phyloP scores from a whole-genome alignment of 2,113 vertebrate species.

The Pogona vitticeps region DNA sequence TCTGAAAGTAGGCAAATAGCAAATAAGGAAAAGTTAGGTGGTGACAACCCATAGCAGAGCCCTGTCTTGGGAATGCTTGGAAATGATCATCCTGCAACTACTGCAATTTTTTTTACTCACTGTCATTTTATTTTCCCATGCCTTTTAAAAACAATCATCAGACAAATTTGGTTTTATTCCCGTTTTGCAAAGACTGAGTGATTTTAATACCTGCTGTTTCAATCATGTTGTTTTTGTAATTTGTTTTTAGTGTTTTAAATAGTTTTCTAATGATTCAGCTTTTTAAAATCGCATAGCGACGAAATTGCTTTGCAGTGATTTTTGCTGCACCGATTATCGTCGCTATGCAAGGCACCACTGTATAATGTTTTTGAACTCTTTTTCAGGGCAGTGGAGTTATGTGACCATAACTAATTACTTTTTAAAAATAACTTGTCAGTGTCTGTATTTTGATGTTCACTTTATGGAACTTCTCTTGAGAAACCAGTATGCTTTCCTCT shows the following conservation, averaged over 20 bases:
- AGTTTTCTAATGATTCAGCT: neutral
- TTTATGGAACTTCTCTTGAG: neutral
- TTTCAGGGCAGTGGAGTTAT: neutral
- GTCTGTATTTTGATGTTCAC: neutral
- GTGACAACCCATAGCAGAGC: too few relatives aligned
- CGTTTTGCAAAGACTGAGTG: neutral
- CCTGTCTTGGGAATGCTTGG: too few relatives aligned
- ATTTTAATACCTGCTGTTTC: neutral
- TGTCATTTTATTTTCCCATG: neutral
- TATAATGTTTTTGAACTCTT: neutral
- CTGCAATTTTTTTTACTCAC: too few relatives aligned
- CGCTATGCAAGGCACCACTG: too few relatives aligned
- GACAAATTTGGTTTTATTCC: neutral
- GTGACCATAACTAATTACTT: neutral
- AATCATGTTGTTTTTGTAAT: neutral
- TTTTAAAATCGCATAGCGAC: too few relatives aligned
- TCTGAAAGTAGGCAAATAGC: too few relatives aligned
- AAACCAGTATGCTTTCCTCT: neutral
- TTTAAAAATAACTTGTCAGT: neutral
- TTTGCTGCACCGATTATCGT: too few relatives aligned
- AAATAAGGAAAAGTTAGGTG: too few relatives aligned
- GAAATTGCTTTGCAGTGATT: too few relatives aligned
- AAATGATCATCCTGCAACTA: too few relatives aligned
- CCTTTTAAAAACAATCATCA: neutral
- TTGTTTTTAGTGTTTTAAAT: neutral